Conservation (phyloP, 2,113 vertebrate genomes). For the Meleagris gallopavo region DNA sequence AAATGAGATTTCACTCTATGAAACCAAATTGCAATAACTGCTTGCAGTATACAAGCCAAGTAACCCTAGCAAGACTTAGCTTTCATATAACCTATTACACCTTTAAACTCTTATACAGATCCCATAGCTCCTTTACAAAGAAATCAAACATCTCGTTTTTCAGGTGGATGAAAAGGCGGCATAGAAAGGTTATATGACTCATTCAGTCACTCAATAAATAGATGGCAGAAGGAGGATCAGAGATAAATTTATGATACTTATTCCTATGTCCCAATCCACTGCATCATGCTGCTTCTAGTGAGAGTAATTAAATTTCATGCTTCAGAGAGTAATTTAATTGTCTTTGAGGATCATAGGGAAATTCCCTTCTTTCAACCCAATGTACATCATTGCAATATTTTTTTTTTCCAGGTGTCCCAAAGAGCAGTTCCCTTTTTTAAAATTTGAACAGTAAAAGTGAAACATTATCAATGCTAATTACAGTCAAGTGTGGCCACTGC, state of each 20-base stretch:
- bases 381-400: neutral
- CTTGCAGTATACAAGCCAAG: neutral
- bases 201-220: neutral
- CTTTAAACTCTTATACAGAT: neutral
- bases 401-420: neutral
- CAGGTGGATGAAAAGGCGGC: neutral
- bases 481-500: neutral
- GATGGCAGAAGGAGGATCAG: neutral
- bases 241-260: neutral
- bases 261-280: neutral
- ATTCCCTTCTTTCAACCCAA: neutral
- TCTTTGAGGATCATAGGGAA: constrained; percentile 49
- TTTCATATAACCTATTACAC: neutral
- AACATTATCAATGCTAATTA: constrained; percentile 32
- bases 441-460: constrained; percentile 28
- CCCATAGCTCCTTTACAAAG: neutral
- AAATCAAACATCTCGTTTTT: constrained; percentile 5
- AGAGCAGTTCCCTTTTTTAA: neutral
- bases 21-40: constrained; percentile 5
- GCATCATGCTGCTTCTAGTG: constrained; percentile 28
- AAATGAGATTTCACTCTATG: neutral
- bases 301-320: constrained; percentile 60
- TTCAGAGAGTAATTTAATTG: constrained; percentile 49
- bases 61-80: neutral
- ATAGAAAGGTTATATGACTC: neutral